These are phyloP conservation scores for Odontamblyopus lacepedii DNA, from an alignment of 2,797 vertebrate species.

Conservation along the genomic window DNA sequence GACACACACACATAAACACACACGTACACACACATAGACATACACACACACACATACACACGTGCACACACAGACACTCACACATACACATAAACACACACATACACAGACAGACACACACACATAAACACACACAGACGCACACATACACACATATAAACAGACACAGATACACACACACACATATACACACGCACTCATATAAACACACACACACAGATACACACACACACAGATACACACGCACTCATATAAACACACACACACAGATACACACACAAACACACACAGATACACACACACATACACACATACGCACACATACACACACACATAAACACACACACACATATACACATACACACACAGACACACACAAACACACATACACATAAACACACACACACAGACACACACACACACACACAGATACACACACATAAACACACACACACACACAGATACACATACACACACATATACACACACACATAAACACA, in stretches of 20 bases:
- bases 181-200: not conserved
- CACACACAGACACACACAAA: not conserved
- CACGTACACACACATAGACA: not conserved
- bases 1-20: not conserved
- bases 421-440: not conserved
- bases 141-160: not conserved
- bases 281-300: not conserved
- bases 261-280: not conserved
- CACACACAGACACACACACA: not conserved
- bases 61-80: not conserved
- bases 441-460: not conserved
- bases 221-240: not conserved
- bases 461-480: not conserved
- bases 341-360: not conserved
- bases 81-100: not conserved
- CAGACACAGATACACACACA: not conserved
- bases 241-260: not conserved
- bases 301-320: not conserved
- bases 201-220: not conserved
- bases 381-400: not conserved
- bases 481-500: not conserved
- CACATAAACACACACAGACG: too few species aligned
- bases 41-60: not conserved
- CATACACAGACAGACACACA: not conserved
- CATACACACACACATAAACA: not conserved